Evolutionary conservation across 2,113 vertebrate species (phyloP).

Genomic region (Pundamilia nyererei): DNA sequence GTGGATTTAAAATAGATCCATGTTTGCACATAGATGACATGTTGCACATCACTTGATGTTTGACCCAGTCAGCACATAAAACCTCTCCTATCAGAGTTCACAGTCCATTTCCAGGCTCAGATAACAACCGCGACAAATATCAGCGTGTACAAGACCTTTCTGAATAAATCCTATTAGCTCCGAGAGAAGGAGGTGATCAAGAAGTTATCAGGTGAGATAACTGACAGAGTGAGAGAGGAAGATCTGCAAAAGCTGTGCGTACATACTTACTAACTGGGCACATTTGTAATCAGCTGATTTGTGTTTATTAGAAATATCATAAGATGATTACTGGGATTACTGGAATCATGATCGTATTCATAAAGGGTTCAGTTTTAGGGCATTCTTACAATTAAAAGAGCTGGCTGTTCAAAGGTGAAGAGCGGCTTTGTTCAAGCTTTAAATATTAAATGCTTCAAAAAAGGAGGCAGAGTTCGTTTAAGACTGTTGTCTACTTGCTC

Average conservation of each 20-base stretch:
- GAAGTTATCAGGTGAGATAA: background rate
- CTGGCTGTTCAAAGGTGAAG: background rate
- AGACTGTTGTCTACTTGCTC: accelerated
- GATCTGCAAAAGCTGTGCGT: background rate
- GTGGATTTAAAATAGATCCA: background rate
- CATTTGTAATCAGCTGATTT: background rate
- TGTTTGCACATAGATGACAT: background rate
- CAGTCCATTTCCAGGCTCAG: conserved; percentile 29
- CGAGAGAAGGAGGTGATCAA: background rate
- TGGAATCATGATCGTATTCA: background rate
- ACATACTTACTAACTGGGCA: background rate
- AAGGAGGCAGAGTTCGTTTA: background rate
- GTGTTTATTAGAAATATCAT: background rate
- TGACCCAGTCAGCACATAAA: background rate
- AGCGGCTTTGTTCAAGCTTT: accelerated
- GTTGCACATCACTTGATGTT: background rate
- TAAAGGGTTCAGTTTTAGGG: background rate
- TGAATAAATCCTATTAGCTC: background rate
- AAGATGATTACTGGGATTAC: background rate
- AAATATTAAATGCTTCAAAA: background rate
- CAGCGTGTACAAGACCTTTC: background rate
- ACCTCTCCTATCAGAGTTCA: conserved; percentile 29
- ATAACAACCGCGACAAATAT: conserved; percentile 32
- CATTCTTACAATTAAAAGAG: background rate
- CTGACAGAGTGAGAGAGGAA: background rate